A percentile compares a stretch with the other conserved stretches of the same genome.
phyloP scores from a whole-genome alignment of 2,888 invertebrate species.

The Eilema depressum region DNA sequence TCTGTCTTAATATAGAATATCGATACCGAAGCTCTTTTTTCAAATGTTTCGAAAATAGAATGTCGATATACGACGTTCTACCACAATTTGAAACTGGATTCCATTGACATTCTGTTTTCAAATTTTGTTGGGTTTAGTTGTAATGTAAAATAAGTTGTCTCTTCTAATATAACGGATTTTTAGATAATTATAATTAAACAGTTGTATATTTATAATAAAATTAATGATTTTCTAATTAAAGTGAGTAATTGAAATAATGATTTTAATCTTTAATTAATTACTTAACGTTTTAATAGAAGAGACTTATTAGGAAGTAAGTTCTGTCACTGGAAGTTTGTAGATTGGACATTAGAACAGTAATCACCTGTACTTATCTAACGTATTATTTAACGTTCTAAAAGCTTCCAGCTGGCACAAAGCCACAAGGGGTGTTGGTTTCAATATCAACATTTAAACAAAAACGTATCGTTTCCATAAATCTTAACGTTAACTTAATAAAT shows the following conservation, averaged over 20 bases:
- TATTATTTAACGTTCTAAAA: slow-evolving; percentile 71
- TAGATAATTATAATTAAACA: slow-evolving; percentile 20
- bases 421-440: slow-evolving; percentile 86
- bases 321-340: slow-evolving; percentile 81
- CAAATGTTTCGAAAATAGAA: slow-evolving; percentile 51
- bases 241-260: slow-evolving; percentile 13
- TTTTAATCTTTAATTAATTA: slow-evolving; percentile 34
- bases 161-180: slow-evolving; percentile 51
- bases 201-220: neutral
- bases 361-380: slow-evolving; percentile 56
- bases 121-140: slow-evolving; percentile 47
- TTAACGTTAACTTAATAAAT: slow-evolving; percentile 74
- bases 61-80: slow-evolving; percentile 35
- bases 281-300: slow-evolving; percentile 61
- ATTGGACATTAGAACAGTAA: slow-evolving; percentile 50
- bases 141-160: slow-evolving; percentile 48
- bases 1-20: slow-evolving; percentile 16
- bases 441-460: slow-evolving; percentile 81
- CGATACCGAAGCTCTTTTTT: slow-evolving; percentile 41
- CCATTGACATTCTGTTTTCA: slow-evolving; percentile 51
- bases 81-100: slow-evolving; percentile 42
- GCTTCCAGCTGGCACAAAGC: slow-evolving; percentile 85
- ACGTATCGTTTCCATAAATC: slow-evolving; percentile 85
- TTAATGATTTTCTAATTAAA: neutral
- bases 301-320: slow-evolving; percentile 78